Evolutionary conservation across 2,113 vertebrate genomes (phyloP).

Genomic region (Tyrannus savana): DNA sequence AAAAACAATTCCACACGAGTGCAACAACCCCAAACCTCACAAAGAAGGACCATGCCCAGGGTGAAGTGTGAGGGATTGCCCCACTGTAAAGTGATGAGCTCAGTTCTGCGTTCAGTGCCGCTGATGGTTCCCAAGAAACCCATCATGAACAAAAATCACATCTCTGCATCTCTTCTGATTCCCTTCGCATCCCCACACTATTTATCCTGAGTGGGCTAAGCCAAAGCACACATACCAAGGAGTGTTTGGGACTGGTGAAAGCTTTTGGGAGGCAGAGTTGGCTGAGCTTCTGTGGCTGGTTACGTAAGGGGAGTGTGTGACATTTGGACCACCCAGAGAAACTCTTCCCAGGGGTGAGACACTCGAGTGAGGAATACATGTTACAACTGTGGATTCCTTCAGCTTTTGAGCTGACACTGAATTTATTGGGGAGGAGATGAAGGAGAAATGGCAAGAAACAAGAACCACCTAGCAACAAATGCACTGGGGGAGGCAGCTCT

Average conservation of each 20-base stretch:
- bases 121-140: not conserved
- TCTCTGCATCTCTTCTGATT: not conserved
- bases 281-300: not conserved
- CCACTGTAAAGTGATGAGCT: not conserved
- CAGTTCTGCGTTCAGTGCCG: not conserved
- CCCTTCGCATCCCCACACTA: accelerated
- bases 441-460: slow-evolving; percentile 25
- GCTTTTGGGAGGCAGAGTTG: not conserved
- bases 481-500: not conserved
- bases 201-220: not conserved
- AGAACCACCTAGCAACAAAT: not conserved
- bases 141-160: not conserved
- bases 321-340: slow-evolving; percentile 31
- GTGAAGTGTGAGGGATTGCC: not conserved
- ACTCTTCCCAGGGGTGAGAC: slow-evolving; percentile 10
- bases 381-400: slow-evolving; percentile 9
- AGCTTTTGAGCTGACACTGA: slow-evolving; percentile 1
- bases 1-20: accelerated
- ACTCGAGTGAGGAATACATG: not conserved
- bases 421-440: not conserved
- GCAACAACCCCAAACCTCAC: not conserved
- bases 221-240: not conserved
- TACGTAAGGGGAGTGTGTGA: not conserved
- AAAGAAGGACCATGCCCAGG: not conserved
- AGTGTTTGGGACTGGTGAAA: not conserved